A percentile compares a stretch with the other conserved stretches of the same genome.
phyloP scores from a whole-genome alignment of 2,113 vertebrate species.

The Oncorhynchus nerka region DNA sequence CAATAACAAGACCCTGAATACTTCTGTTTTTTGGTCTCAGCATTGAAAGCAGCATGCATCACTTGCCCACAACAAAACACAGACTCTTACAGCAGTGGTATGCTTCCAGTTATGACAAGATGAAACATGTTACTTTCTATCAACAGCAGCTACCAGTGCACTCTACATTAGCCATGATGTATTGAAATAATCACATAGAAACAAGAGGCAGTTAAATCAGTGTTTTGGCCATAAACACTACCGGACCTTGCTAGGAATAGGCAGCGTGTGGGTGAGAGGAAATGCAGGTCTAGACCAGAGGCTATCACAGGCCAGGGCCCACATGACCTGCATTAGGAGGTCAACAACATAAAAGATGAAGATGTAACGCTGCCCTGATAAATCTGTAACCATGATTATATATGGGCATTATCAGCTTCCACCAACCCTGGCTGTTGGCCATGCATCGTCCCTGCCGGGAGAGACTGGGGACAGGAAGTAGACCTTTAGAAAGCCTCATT shows the following conservation, averaged over 20 bases:
- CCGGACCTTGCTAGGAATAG: not conserved
- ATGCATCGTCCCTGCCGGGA: not conserved
- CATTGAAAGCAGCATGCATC: not conserved
- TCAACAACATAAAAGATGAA: not conserved
- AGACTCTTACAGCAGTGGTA: not conserved
- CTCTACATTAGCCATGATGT: not conserved
- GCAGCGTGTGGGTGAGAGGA: not conserved
- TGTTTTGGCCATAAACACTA: too few relatives aligned
- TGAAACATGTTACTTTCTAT: slow-evolving; percentile 16
- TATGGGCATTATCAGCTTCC: slow-evolving; percentile 4
- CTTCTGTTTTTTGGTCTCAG: not conserved
- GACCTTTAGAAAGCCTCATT: slow-evolving; percentile 16
- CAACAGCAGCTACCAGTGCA: not conserved
- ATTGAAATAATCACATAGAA: too few relatives aligned
- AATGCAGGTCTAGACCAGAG: not conserved
- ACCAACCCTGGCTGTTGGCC: slow-evolving; percentile 4
- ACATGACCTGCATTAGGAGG: not conserved
- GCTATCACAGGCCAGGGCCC: too few relatives aligned
- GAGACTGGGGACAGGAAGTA: slow-evolving; percentile 3
- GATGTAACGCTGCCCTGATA: not conserved
- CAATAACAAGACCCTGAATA: not conserved
- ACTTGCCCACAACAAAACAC: not conserved
- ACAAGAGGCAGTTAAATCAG: too few relatives aligned
- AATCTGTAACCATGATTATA: slow-evolving; percentile 3
- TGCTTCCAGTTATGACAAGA: slow-evolving; percentile 8